Conservation (phyloP, 2,113 vertebrate genomes). For the Brachypodius melanocephalos region DNA sequence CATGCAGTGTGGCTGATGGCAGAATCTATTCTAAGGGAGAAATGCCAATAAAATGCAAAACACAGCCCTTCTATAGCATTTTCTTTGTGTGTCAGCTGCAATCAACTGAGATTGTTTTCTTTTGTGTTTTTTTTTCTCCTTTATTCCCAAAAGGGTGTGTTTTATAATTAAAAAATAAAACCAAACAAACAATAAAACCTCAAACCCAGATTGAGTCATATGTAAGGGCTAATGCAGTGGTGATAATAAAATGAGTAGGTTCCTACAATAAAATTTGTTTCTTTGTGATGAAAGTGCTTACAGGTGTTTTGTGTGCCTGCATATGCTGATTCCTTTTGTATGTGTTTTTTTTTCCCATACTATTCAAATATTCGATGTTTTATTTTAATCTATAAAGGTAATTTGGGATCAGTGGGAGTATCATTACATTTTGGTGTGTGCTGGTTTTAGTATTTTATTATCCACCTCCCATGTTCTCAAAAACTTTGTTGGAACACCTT, state of each 20-base stretch:
- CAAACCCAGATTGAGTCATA: neutral
- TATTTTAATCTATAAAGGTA: neutral
- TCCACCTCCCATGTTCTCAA: neutral
- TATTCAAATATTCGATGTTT: neutral
- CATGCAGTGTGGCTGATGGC: neutral
- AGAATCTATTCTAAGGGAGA: neutral
- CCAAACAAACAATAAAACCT: neutral
- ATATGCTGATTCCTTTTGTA: neutral
- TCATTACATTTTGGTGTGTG: neutral
- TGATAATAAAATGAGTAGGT: neutral
- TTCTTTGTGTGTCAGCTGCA: neutral
- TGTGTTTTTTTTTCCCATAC: neutral
- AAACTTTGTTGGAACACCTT: neutral
- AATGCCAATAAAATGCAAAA: neutral
- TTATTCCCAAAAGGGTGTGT: neutral
- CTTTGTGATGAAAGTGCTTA: neutral
- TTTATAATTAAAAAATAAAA: neutral
- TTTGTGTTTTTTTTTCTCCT: neutral
- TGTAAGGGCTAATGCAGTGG: neutral
- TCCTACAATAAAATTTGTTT: neutral
- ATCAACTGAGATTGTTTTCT: neutral
- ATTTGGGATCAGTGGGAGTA: neutral
- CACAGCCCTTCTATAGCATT: neutral
- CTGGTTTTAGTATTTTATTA: neutral
- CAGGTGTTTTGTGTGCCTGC: neutral